Percentiles rank a stretch among this genome's conserved stretches.
Conservation (phyloP, 2,113 vertebrate species). For the Pachypanchax playfairii region DNA sequence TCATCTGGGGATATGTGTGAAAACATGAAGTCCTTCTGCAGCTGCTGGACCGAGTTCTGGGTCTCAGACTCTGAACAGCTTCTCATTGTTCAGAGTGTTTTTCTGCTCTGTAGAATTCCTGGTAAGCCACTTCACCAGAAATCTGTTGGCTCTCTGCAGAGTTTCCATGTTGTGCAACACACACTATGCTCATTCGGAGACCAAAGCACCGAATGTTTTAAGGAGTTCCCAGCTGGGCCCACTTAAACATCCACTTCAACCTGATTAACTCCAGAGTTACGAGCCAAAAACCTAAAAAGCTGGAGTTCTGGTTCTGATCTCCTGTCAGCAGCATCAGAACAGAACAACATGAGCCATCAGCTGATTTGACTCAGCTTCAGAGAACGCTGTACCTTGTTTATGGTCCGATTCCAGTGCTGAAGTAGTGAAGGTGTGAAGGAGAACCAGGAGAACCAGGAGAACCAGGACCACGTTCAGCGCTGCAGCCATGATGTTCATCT, state of each 20-base stretch:
- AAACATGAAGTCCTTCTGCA: conserved; percentile 27
- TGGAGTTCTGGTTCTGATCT: background rate
- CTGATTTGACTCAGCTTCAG: no score
- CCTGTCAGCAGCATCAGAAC: no score
- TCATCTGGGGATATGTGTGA: conserved; percentile 29
- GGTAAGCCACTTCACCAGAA: conserved; percentile 67
- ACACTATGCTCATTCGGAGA: conserved; percentile 9
- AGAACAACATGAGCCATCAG: no score
- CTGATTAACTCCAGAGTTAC: background rate
- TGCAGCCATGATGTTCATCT: conserved; percentile 56
- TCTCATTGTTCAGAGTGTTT: conserved; percentile 53
- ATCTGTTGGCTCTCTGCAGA: conserved; percentile 24
- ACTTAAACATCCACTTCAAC: background rate
- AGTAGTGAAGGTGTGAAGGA: conserved; percentile 18
- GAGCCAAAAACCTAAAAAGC: background rate
- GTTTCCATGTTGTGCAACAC: conserved; percentile 49
- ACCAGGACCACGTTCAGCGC: conserved; percentile 20
- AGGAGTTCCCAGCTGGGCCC: background rate
- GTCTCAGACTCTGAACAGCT: conserved; percentile 42
- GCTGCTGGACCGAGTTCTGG: background rate
- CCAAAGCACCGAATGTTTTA: background rate
- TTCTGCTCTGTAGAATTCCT: conserved; percentile 65
- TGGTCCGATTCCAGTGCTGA: conserved; percentile 16
- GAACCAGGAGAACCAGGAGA: background rate
- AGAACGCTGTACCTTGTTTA: background rate